Evolutionary conservation across 2,113 vertebrate genomes (phyloP).

Genomic region (Lonchura striata): DNA sequence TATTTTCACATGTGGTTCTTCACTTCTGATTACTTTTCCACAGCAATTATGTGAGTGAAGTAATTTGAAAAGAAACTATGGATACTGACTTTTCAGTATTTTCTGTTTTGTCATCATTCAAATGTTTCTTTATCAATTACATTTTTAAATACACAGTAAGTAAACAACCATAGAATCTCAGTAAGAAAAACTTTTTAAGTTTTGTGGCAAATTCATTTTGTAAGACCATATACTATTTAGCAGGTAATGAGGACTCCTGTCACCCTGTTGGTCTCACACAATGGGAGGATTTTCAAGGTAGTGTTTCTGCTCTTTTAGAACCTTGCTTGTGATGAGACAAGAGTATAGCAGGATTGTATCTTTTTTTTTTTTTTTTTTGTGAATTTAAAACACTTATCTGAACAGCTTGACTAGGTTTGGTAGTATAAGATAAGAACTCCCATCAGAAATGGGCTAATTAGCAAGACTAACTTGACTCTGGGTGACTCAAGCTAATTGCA

Average conservation of each 20-base stretch:
- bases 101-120: background rate
- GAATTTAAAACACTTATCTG: background rate
- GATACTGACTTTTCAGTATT: background rate
- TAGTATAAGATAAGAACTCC: background rate
- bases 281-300: background rate
- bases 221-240: background rate
- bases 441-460: background rate
- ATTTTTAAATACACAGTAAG: background rate
- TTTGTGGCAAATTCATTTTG: background rate
- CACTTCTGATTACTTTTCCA: background rate
- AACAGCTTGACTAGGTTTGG: background rate
- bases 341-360: background rate
- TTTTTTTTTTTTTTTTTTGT: background rate
- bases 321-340: background rate
- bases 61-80: background rate
- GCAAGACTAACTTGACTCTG: background rate
- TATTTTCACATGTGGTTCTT: background rate
- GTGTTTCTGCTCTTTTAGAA: background rate
- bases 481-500: background rate
- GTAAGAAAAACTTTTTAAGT: background rate
- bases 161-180: background rate
- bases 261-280: background rate
- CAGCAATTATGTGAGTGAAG: background rate
- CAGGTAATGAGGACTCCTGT: background rate
- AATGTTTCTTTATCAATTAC: background rate